phyloP scores from a whole-genome alignment of 1,140 invertebrate species.

The Oedothorax gibbosus region DNA sequence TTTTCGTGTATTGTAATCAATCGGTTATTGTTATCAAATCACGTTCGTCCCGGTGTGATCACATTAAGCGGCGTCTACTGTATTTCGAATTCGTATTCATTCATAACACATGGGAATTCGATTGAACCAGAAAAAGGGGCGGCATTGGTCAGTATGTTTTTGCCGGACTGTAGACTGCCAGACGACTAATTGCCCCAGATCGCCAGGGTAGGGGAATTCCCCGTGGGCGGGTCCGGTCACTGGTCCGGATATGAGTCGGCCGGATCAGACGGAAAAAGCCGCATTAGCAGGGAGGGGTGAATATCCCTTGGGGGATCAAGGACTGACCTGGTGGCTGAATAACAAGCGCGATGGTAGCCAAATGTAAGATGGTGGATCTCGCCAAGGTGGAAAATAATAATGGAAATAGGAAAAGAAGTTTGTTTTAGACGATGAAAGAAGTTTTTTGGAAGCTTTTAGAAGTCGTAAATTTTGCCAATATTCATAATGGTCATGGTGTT shows the following conservation, averaged over 20 bases:
- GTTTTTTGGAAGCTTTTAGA: neutral
- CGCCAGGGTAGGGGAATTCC: conserved; percentile 10
- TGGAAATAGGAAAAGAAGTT: too few species aligned
- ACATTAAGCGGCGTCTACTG: too few species aligned
- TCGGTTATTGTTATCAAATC: too few species aligned
- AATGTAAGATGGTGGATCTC: neutral
- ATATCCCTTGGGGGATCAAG: neutral
- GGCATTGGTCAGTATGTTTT: too few species aligned
- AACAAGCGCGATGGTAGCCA: neutral
- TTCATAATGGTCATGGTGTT: neutral
- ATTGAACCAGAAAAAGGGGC: too few species aligned
- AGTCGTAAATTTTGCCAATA: neutral
- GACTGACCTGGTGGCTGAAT: neutral
- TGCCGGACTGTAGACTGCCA: too few species aligned
- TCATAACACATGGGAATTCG: too few species aligned
- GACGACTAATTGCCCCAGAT: conserved; percentile 36
- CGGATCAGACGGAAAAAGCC: conserved; percentile 38
- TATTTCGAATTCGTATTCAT: too few species aligned
- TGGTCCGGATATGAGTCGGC: conserved; percentile 43
- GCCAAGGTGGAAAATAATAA: neutral
- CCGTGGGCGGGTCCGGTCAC: conserved; percentile 14
- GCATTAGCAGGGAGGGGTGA: conserved; percentile 13
- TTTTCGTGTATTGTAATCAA: too few species aligned
- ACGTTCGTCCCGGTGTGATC: too few species aligned
- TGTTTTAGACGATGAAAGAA: conserved; percentile 6